Evolutionary conservation across 1,140 invertebrate species (phyloP), one percentile per base, ranked within the genome.

Genomic region (Brachionus manjavacas): DNA sequence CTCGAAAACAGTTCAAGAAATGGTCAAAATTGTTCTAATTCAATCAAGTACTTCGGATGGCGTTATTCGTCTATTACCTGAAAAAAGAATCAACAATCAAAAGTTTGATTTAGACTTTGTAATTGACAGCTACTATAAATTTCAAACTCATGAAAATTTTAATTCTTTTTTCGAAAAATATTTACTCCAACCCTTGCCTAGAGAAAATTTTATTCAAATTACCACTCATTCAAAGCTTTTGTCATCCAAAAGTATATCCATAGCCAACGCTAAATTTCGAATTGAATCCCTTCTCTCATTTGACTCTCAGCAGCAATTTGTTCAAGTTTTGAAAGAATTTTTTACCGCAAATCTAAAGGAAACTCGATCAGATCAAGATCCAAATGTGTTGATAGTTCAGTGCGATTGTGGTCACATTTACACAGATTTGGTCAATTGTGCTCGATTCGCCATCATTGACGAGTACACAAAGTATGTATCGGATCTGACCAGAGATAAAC

Each of bases 381-480:
- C 83, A 28, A 86, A 84, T 28, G 68, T 89, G 16, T 70, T 89
- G 55, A 84, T 89, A 23, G 76, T 89, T 35, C 88, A 88, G 68
- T 88, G 88, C 86, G 88, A 88, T 23, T 87, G 86, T 85, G 88
- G 87, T 12, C 86, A 88, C 55, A 64, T 85, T 12, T 86, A 88
- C 81, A 79, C 84, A 25, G 86, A 86, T 31, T 85, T 89, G 41
- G 85, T 89, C 4, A 87, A 86, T 23, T 87, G 88, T 86, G 87
- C 88, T 25, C 85, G 87, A 39, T 87, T 87, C 80, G 49, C 72
- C 23, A 76, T 76, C 7, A 76, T 76, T 49, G 72, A 76, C 16
- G 72, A 76, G 20, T 76, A 49, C 16, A 14, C 43, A 1, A 76
- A 12, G 41, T 11, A 85, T 52, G 43, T 25, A 3, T 66, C 78